phyloP scores from a whole-genome alignment of 2,888 invertebrate genomes.

The Cephus sareptanus region DNA sequence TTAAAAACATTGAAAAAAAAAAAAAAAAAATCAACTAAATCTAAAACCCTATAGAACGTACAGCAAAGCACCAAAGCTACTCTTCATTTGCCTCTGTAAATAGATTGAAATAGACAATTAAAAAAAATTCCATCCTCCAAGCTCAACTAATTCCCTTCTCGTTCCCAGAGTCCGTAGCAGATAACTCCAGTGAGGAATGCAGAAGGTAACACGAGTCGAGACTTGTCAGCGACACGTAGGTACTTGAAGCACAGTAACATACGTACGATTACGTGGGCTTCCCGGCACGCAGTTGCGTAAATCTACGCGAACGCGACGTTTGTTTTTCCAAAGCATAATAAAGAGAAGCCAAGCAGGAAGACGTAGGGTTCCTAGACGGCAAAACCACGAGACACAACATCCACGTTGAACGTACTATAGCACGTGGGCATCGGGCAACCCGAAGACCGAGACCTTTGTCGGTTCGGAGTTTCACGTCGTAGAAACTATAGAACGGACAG shows the following conservation, averaged over 20 bases:
- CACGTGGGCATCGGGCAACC: slow-evolving; percentile 23
- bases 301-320: background rate
- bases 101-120: background rate
- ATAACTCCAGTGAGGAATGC: background rate
- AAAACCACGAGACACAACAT: background rate
- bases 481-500: background rate
- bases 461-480: slow-evolving; percentile 11
- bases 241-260: background rate
- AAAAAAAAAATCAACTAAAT: background rate
- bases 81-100: background rate
- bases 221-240: background rate
- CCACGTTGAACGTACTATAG: background rate
- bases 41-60: background rate
- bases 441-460: slow-evolving; percentile 32
- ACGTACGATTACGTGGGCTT: background rate
- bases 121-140: background rate
- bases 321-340: background rate
- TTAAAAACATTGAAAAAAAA: background rate
- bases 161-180: background rate
- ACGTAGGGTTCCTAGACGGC: background rate
- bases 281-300: background rate
- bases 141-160: background rate
- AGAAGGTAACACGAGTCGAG: background rate
- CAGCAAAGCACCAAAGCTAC: background rate
- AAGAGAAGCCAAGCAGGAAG: background rate